Base-by-base conservation (phyloP, 1,140 invertebrate genomes). In the Drosophila cardini region DNA sequence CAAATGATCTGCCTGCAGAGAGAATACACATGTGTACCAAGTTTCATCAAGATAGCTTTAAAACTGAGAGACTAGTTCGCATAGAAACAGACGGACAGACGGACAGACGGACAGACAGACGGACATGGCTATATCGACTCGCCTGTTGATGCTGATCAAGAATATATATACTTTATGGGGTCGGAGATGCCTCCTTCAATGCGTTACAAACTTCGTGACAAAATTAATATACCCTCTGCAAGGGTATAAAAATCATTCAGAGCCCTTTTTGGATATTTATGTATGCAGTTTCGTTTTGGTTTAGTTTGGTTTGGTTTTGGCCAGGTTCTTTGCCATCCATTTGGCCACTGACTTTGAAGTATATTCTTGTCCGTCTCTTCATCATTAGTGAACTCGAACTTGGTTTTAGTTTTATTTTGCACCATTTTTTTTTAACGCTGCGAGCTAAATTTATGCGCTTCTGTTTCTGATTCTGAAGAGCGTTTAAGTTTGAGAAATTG, bases 401-500 rank as follows among this genome's bases (percentile, higher is more conserved):
- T 38, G 53, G 4, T 40, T 78, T 55, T 72, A 42, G 21, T 74
- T 82, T 76, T 72, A 65, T 61, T 61, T 68, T 77, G 52, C 56
- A 38, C 45, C 52, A 73, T 72, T 80, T 69, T 73, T 70, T 60
- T 18, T 63, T 26, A 26, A 55, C 40, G 78, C 83, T 64, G 50
- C 52, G 72, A 72, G 83, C 68, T 56, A 73, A 74, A 67, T 82
- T 86, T 87, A 87, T 86, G 78, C 68, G 83, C 83, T 76, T 86
- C 83, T 87, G 83, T 87, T 79, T 79, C 61, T 52, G 48, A 67
- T 68, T 63, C 75, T 73, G 72, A 76, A 77, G 64, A 76, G 69
- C 53, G 68, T 78, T 83, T 80, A 63, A 84, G 65, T 72, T 87
- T 87, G 83, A 79, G 69, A 86, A 82, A 86, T 86, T 79, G 76